These are phyloP conservation scores for Dendrocincla tyrannina DNA, from an alignment of 2,797 vertebrate genomes.

Conservation along the genomic window DNA sequence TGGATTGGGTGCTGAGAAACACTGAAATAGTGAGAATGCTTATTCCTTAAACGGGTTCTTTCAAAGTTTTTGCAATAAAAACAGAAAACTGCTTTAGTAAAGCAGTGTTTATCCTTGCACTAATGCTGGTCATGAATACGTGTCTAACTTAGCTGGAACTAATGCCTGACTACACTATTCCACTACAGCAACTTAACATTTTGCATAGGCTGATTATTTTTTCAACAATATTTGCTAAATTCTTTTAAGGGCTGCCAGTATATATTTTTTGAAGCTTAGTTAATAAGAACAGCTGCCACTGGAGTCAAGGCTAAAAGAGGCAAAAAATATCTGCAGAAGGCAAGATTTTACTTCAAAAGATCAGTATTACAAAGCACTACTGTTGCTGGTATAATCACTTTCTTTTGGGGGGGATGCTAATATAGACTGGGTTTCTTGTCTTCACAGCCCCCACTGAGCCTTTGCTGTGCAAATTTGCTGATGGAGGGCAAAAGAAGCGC, in stretches of 20 bases:
- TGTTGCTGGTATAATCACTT: conserved; percentile 66
- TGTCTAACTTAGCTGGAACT: conserved; percentile 69
- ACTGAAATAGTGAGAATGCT: conserved; percentile 3
- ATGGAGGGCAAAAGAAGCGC: conserved; percentile 96
- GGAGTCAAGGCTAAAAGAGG: conserved; percentile 64
- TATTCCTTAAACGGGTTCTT: conserved; percentile 28
- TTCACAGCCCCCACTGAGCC: conserved; percentile 92
- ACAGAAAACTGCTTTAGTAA: conserved; percentile 11
- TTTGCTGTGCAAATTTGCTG: conserved; percentile 98
- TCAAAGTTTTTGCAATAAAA: conserved; percentile 22
- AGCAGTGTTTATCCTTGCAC: conserved; percentile 53
- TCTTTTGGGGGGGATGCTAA: conserved; percentile 71
- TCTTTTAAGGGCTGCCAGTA: conserved; percentile 84
- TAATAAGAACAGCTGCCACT: conserved; percentile 76
- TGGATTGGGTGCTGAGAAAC: background rate
- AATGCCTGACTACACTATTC: conserved; percentile 70
- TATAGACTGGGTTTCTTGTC: conserved; percentile 75
- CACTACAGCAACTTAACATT: conserved; percentile 81
- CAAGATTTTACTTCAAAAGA: conserved; percentile 77
- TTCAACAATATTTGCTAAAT: conserved; percentile 82
- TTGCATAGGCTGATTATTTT: conserved; percentile 83
- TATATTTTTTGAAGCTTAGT: conserved; percentile 74
- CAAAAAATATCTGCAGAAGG: conserved; percentile 70
- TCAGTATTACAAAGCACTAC: conserved; percentile 67
- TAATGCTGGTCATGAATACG: conserved; percentile 63